Conservation (phyloP, 2,888 invertebrate species). For the Dichetophora obliterata region DNA sequence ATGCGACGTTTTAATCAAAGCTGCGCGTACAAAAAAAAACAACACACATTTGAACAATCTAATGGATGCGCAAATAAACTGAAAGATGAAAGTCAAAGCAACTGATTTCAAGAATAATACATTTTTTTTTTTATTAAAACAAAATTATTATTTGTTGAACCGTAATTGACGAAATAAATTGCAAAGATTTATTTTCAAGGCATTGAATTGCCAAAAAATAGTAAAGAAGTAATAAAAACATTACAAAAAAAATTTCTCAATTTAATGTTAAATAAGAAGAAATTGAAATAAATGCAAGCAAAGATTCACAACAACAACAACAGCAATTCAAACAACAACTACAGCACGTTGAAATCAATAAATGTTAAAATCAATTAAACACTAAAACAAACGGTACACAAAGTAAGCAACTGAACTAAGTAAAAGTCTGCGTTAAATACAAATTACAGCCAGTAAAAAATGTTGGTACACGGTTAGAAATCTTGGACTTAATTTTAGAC, state of each 20-base stretch:
- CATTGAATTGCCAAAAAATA: conserved; percentile 7
- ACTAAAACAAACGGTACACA: not conserved
- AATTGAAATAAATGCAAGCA: not conserved
- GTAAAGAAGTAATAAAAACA: not conserved
- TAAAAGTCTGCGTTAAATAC: not conserved
- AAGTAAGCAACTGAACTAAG: too few relatives aligned
- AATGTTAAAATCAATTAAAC: conserved; percentile 32
- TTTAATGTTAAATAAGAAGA: conserved; percentile 21
- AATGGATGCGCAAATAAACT: conserved; percentile 15
- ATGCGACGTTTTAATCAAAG: conserved; percentile 49
- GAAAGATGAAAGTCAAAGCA: not conserved
- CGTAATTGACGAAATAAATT: conserved; percentile 38
- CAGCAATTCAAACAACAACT: not conserved
- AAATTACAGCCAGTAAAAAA: too few relatives aligned
- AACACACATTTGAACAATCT: not conserved
- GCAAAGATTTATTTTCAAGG: conserved; percentile 11
- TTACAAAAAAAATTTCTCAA: not conserved
- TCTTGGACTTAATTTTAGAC: too few relatives aligned
- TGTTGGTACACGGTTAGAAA: too few relatives aligned
- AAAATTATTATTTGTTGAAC: conserved; percentile 20
- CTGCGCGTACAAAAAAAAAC: conserved; percentile 39
- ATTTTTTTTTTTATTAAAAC: too few relatives aligned
- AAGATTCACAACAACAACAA: not conserved
- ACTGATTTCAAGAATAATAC: not conserved
- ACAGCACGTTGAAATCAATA: conserved; percentile 24